Evolutionary conservation across 2,113 vertebrate genomes (phyloP).

Genomic region (Pardalotus punctatus): DNA sequence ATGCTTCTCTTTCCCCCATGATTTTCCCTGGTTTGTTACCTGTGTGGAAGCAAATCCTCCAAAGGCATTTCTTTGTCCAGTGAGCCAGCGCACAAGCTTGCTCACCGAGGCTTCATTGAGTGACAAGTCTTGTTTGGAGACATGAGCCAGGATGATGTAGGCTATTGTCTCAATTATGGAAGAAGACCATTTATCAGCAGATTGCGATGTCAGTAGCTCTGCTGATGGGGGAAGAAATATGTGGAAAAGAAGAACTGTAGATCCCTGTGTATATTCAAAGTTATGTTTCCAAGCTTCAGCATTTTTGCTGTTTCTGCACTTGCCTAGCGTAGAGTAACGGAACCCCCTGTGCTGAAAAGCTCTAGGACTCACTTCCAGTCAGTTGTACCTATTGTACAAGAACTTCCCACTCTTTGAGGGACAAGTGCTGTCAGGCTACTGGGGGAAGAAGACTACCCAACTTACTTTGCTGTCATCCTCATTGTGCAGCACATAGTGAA

Average conservation of each 20-base stretch:
- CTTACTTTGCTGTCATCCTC: background rate
- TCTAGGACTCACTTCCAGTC: background rate
- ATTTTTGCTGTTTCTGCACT: background rate
- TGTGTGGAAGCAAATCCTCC: slow-evolving; percentile 62
- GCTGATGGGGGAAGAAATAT: background rate
- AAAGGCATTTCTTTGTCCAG: background rate
- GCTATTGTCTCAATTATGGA: slow-evolving; percentile 32
- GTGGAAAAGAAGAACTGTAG: background rate
- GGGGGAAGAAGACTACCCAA: background rate
- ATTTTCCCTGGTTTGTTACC: background rate
- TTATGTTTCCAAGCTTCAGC: background rate
- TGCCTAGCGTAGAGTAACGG: background rate
- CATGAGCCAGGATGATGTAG: slow-evolving; percentile 39
- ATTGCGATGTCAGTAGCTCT: background rate
- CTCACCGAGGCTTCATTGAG: background rate
- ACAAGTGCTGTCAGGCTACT: background rate
- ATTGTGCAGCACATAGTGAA: background rate
- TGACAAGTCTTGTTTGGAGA: slow-evolving; percentile 7
- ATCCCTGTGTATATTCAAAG: background rate
- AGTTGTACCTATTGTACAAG: background rate
- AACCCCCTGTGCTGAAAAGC: background rate
- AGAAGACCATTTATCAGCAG: background rate
- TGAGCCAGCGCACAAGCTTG: slow-evolving; percentile 29
- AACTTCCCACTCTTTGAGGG: background rate
- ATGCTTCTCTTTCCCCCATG: background rate